These are phyloP conservation scores for Nemotelus pantherinus DNA, from an alignment of 2,888 invertebrate species.

Conservation along the genomic window DNA sequence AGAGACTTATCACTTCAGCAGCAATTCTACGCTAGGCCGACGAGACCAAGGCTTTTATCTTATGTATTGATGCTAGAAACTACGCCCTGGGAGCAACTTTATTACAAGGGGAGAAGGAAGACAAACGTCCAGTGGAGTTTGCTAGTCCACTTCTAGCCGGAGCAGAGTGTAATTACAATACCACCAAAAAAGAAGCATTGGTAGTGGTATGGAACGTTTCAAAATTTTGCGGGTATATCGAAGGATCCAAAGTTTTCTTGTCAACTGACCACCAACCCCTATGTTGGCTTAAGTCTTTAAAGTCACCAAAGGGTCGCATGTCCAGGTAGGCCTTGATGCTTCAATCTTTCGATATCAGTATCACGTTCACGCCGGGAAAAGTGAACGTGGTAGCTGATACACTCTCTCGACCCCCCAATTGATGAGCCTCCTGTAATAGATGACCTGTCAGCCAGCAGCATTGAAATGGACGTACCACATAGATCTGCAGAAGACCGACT, in stretches of 20 bases:
- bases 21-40: constrained; percentile 54
- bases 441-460: too few relatives aligned
- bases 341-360: constrained; percentile 59
- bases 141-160: constrained; percentile 53
- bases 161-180: constrained; percentile 61
- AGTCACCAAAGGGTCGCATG: constrained; percentile 60
- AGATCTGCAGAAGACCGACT: too few relatives aligned
- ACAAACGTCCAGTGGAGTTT: constrained; percentile 54
- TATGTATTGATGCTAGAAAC: constrained; percentile 50
- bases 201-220: constrained; percentile 56
- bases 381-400: constrained; percentile 61
- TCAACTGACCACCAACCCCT: constrained; percentile 65
- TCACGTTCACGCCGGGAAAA: constrained; percentile 59
- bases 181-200: constrained; percentile 62
- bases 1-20: constrained; percentile 50
- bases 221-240: constrained; percentile 63
- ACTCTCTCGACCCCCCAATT: constrained; percentile 54
- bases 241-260: constrained; percentile 58
- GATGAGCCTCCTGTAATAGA: rapidly evolving
- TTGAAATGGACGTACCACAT: too few relatives aligned
- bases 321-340: constrained; percentile 63
- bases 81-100: constrained; percentile 51
- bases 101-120: constrained; percentile 52
- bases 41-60: constrained; percentile 53
- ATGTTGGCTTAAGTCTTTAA: constrained; percentile 59